Evolutionary conservation across 2,888 invertebrate genomes (phyloP), one percentile per base, ranked within the genome.

Genomic region (Ctena decussata): DNA sequence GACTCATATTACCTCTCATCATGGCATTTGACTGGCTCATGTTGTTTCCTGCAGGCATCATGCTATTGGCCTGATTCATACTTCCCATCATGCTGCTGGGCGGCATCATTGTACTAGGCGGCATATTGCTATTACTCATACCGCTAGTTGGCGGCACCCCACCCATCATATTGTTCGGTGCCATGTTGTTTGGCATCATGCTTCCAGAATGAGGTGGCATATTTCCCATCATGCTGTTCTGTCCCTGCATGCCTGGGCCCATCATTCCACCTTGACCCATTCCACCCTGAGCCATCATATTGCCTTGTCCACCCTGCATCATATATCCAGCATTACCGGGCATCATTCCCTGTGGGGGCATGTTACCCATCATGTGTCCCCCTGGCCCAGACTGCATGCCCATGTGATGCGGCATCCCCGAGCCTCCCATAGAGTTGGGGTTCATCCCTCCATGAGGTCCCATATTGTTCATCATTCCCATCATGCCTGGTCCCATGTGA

Each of bases 401-500:
- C 89, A 90, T 90, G 37, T 88, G 87, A 78, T 87, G 90, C 1
- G 87, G 89, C 84, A 84, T 84, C 18, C 80, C 80, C 18, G 35
- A 44, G 44, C 83, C 88, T 24, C 80, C 90, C 92, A 92, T 92
- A 60, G 85, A 81, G 81, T 89, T 91, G 41, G 91, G 96, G 96
- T 96, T 90, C 96, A 95, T 90, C 1, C 77, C 86, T 27, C 82
- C 87, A 70, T 86, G 84, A 24, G 82, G 87, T 8, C 82, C 82
- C 89, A 91, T 92, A 75, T 89, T 91, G 84, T 91, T 91, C 92
- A 93, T 93, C 94, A 94, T 93, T 32, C 90, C 90, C 90, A 92
- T 91, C 91, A 92, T 91, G 35, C 90, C 90, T 27, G 86, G 90
- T 6, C 90, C 90, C 94, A 94, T 93, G 84, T 92, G 92, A 35